phyloP scores from a whole-genome alignment of 2,797 vertebrate genomes.

The Sebastes diploproa region DNA sequence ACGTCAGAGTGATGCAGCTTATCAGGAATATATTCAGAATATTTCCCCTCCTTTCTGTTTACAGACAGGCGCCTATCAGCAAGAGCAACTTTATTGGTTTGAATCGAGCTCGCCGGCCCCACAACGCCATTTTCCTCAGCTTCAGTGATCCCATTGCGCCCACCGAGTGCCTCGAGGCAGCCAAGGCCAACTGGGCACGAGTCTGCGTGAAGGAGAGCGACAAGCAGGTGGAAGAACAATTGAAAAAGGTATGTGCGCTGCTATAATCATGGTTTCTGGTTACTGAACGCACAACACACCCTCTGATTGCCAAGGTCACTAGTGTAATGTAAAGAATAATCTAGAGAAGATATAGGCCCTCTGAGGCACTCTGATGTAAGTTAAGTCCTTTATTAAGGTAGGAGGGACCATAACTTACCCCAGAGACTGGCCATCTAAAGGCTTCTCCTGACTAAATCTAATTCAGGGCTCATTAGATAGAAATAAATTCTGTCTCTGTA shows the following conservation, averaged over 20 bases:
- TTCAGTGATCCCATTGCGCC: slow-evolving; percentile 84
- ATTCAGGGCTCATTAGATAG: not conserved
- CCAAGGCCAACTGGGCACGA: slow-evolving; percentile 83
- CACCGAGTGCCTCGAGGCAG: slow-evolving; percentile 81
- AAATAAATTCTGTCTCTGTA: not conserved
- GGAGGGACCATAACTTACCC: not conserved
- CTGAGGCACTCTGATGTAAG: not conserved
- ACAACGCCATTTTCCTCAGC: slow-evolving; percentile 92
- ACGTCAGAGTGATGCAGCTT: not conserved
- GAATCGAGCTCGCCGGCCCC: slow-evolving; percentile 86
- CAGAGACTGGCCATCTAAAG: not conserved
- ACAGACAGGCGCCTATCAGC: slow-evolving; percentile 69
- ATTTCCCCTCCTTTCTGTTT: not conserved
- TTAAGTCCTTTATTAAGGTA: not conserved
- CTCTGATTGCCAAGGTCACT: not conserved
- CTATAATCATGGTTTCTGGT: not conserved
- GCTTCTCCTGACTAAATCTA: not conserved
- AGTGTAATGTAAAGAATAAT: not conserved
- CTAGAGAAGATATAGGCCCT: not conserved
- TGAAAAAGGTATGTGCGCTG: slow-evolving; percentile 78
- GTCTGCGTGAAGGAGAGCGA: slow-evolving; percentile 82
- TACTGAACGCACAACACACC: not conserved
- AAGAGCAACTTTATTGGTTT: slow-evolving; percentile 86
- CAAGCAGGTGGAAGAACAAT: slow-evolving; percentile 76
- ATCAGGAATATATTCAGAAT: not conserved